A percentile compares a stretch with the other conserved stretches of the same genome.
Conservation (phyloP, 2,113 vertebrate genomes). For the Typhlomys cinereus region DNA sequence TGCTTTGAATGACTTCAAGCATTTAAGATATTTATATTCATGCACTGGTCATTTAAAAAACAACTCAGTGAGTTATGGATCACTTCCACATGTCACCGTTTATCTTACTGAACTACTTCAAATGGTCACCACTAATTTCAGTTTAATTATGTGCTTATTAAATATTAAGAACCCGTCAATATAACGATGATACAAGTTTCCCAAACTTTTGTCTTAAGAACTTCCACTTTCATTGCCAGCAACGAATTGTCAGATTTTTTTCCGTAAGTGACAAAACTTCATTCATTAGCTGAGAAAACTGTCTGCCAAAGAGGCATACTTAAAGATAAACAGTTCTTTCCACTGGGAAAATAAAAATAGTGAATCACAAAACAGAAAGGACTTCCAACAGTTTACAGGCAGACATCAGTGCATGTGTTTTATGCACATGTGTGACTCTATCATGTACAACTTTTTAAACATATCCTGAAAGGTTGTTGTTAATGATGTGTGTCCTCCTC, state of each 20-base stretch:
- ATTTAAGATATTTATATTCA: neutral
- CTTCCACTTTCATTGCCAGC: constrained; percentile 15
- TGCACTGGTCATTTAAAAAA: neutral
- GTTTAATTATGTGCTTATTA: neutral
- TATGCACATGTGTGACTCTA: neutral
- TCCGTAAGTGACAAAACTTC: neutral
- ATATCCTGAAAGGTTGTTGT: neutral
- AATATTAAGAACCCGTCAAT: neutral
- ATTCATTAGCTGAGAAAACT: constrained; percentile 19
- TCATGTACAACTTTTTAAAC: neutral
- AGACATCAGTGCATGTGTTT: neutral
- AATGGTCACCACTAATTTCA: neutral
- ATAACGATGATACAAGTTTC: neutral
- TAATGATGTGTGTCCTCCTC: neutral
- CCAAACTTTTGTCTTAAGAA: neutral
- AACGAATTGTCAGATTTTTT: neutral
- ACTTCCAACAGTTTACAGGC: neutral
- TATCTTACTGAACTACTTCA: neutral
- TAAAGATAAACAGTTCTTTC: neutral
- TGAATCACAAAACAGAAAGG: neutral
- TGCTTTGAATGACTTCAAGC: neutral
- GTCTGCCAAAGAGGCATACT: neutral
- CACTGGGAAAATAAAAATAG: neutral
- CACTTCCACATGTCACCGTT: neutral
- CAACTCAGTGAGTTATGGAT: neutral